Evolutionary conservation across 2,888 invertebrate species (phyloP), one percentile per base, ranked within the genome.

Genomic region (Lasioglossum lativentre): DNA sequence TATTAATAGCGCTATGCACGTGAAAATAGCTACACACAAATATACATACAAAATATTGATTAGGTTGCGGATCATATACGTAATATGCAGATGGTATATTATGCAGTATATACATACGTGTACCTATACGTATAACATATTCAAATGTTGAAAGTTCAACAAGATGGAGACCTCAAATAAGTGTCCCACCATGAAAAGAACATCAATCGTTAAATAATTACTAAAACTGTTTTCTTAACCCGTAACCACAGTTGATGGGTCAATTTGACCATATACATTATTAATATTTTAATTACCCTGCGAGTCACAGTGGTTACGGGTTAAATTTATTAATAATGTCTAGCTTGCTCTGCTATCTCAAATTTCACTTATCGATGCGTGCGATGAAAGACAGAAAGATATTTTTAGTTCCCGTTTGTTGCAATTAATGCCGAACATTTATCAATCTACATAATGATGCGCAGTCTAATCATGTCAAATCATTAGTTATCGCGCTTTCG

Each of bases 41-140:
- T 63, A 19, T 63, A 30, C 8, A 63, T 19, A 63, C 30, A 63
- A 63, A 63, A 30, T 63, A 63, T 63, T 63, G 63, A 63, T 63
- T 63, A 63, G 63, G 30, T 19, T 63, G 63, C 63, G 63, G 63
- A 63, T 63, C 63, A 30, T 63, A 63, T 63, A 63, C 30, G 63
- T 63, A 34, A 63, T 63, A 34, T 63, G 63, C 16, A 63, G 63
- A 19, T 63, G 30, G 30, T 63, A 63, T 30, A 63, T n/a, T 63
- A 12, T 47, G 63, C 30, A n/a, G 19, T n/a, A 52, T 52, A n/a
- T 52, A 52, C 23, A 52, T 52, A 30, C 19, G 27, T 19, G 16
- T 30, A 63, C 2, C 16, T 30, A 30, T 8, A 16, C 30, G 19
- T 63, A 19, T 34, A 63, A 63, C 27, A 34, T 27, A 19, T 63